Base-by-base conservation (phyloP, 1,140 invertebrate genomes). In the Brevipalpus yothersi region DNA sequence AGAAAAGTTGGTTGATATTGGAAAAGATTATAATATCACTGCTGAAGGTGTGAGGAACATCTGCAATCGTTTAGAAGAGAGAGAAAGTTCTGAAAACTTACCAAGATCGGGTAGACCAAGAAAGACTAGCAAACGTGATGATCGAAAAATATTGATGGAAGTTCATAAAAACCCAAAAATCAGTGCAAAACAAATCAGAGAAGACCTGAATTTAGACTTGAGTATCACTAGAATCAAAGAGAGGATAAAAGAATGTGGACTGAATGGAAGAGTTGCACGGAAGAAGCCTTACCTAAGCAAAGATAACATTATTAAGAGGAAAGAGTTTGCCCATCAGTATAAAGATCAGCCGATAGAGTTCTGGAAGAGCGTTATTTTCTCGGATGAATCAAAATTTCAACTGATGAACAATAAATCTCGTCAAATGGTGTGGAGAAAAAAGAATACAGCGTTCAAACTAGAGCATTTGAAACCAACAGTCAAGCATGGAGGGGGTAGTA, bases 311-410 rank as follows among this genome's bases (percentile, higher is more conserved):
- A 31, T 7, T 13, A 21, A 13, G 4, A 5, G 58, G n/a, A 4
- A 8, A n/a, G 41, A 53, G 10, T 60, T 15, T 15, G 58, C 58
- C 4, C 15, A 23, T 4, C 15, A 41, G n/a, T 17, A 60, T 56
- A n/a, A 60, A 31, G 19, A 58, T 51, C 51, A 42, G 12, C 47
- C 39, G 7, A 17, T 53, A n/a, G 61, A 60, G 15, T 59, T 55
- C 41, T 59, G 58, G 60, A 42, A 62, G 7, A 55, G 41, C 12
- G 40, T 63, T n/a, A 40, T 63, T 10, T 60, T 42, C 41, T 40
- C 58, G 10, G 55, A 63, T 55, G 58, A 60, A 41, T 56, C 39
- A 19, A 60, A 60, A 49, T 62, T 60, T n/a, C 58, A 53, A n/a
- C 49, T 54, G 15, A 56, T 63, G 19, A 54, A 42, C 11, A 42